Percentiles rank a stretch among this genome's conserved stretches.
phyloP scores from a whole-genome alignment of 64 coral and sea anemone genomes.

The Montipora efflorescens region DNA sequence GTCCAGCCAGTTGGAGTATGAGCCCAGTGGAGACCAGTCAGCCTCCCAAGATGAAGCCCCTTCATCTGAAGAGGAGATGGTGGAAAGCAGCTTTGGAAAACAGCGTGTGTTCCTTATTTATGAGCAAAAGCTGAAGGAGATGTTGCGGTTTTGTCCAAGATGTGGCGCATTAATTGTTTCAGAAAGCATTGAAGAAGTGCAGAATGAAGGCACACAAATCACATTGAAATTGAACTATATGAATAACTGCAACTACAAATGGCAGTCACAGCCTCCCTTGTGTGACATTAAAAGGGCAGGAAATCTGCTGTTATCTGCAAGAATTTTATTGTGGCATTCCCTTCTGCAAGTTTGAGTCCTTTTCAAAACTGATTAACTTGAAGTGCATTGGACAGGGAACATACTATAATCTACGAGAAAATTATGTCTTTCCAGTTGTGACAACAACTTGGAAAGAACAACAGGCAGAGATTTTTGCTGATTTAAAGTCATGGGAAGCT shows the following conservation, averaged over 20 bases:
- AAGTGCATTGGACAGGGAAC: slow-evolving; percentile 35
- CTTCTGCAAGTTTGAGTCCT: slow-evolving; percentile 41
- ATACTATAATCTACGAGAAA: slow-evolving; percentile 40
- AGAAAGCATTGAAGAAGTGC: neutral
- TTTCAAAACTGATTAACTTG: slow-evolving; percentile 28
- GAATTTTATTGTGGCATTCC: neutral
- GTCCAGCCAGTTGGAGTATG: neutral
- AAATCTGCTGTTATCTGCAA: no score
- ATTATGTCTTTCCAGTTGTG: neutral
- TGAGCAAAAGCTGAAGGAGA: neutral
- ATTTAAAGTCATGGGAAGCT: slow-evolving; percentile 10
- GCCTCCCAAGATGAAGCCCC: neutral
- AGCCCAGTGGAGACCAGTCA: neutral
- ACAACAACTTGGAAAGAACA: slow-evolving; percentile 25
- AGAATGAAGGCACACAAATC: slow-evolving; percentile 47
- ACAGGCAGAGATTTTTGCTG: slow-evolving; percentile 23
- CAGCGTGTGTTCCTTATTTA: no score
- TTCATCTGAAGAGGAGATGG: neutral
- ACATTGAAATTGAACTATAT: neutral
- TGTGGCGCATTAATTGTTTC: slow-evolving; percentile 14
- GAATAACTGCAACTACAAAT: no score
- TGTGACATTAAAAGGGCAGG: no score
- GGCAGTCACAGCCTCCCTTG: no score
- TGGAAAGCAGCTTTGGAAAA: neutral
- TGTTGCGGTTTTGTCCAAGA: slow-evolving; percentile 45